phyloP scores from a whole-genome alignment of 2,888 invertebrate genomes.

The Plagiodera versicolora region DNA sequence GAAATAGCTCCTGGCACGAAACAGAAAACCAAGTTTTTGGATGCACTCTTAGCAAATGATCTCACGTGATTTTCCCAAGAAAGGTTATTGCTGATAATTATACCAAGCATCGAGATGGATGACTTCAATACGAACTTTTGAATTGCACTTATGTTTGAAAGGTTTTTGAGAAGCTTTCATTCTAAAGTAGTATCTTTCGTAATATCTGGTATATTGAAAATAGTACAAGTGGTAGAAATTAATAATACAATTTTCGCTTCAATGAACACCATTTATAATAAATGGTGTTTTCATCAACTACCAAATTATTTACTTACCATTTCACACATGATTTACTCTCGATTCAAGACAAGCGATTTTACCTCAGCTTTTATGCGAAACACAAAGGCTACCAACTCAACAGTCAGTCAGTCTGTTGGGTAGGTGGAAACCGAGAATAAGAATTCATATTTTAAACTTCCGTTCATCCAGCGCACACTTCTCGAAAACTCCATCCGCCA shows the following conservation, averaged over 20 bases:
- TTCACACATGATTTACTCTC: constrained; percentile 21
- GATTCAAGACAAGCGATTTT: constrained; percentile 18
- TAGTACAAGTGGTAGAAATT: too few relatives aligned
- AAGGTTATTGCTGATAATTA: too few relatives aligned
- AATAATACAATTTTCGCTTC: neutral
- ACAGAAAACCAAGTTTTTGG: neutral
- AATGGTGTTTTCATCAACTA: neutral
- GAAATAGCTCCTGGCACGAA: constrained; percentile 3
- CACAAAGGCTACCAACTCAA: constrained; percentile 26
- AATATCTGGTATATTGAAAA: too few relatives aligned
- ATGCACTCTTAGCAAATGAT: neutral
- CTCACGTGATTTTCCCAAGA: neutral
- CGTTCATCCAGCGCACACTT: constrained; percentile 24
- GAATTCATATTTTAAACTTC: constrained; percentile 29
- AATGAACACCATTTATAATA: neutral
- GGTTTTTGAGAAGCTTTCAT: too few relatives aligned
- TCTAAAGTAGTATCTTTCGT: too few relatives aligned
- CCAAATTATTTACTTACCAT: constrained; percentile 14
- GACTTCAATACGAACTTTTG: too few relatives aligned
- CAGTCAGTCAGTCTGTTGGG: too few relatives aligned
- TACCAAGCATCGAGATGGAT: neutral
- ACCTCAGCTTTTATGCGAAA: constrained; percentile 19
- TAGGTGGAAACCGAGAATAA: constrained; percentile 26
- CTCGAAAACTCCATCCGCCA: constrained; percentile 25
- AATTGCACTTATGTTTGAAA: too few relatives aligned